Conservation (phyloP, 2,888 invertebrate genomes). For the Drosophila eohydei region DNA sequence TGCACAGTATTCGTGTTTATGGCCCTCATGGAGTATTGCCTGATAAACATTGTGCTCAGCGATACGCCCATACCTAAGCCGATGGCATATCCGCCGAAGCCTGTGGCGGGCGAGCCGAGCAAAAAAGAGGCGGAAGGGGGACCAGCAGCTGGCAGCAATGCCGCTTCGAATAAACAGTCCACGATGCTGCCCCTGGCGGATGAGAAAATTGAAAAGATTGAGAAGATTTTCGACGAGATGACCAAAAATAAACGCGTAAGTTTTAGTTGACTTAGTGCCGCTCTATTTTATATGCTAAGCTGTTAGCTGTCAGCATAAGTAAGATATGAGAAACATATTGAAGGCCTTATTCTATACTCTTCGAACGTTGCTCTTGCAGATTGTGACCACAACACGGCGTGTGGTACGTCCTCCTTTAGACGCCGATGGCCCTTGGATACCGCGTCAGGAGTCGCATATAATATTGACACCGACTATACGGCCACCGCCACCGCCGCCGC, state of each 20-base stretch:
- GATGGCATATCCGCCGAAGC: conserved; percentile 83
- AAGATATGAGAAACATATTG: no score
- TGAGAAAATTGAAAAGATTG: conserved; percentile 84
- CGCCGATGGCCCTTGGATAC: conserved; percentile 85
- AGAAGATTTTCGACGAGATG: conserved; percentile 84
- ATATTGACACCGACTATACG: conserved; percentile 83
- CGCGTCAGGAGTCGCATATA: conserved; percentile 84
- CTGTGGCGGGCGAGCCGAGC: conserved; percentile 80
- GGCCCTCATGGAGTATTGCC: conserved; percentile 96
- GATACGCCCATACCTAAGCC: conserved; percentile 85
- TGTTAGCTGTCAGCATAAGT: background rate
- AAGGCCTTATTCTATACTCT: background rate
- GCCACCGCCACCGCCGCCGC: conserved; percentile 76
- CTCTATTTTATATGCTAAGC: background rate
- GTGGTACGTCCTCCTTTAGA: conserved; percentile 81
- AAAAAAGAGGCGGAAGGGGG: conserved; percentile 78
- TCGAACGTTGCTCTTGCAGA: conserved; percentile 36
- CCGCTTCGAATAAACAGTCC: conserved; percentile 58
- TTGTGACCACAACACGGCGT: conserved; percentile 77
- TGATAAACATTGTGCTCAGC: conserved; percentile 89
- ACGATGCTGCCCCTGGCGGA: conserved; percentile 73
- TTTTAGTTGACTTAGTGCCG: background rate
- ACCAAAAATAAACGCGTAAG: conserved; percentile 82
- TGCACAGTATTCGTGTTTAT: conserved; percentile 97
- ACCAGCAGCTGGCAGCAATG: conserved; percentile 57